Evolutionary conservation across 2,888 invertebrate species (phyloP).

Genomic region (Eumacrocentrus americanus): DNA sequence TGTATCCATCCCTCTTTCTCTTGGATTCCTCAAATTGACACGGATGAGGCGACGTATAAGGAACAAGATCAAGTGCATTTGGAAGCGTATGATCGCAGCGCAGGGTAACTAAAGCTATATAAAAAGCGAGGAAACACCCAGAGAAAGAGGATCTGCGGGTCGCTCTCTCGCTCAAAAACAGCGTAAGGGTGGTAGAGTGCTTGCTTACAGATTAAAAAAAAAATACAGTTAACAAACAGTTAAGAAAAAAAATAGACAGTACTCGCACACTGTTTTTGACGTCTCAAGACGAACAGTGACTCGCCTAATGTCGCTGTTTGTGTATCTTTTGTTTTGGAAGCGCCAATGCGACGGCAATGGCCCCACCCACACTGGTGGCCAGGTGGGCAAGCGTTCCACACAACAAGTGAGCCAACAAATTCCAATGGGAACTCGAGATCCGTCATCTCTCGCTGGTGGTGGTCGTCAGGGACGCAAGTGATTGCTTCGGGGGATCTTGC

Average conservation of each 20-base stretch:
- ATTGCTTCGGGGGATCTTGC: too few species aligned
- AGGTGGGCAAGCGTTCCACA: slow-evolving; percentile 53
- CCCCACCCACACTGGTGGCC: slow-evolving; percentile 48
- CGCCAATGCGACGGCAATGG: slow-evolving; percentile 54
- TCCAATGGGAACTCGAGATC: slow-evolving; percentile 30
- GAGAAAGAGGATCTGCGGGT: not conserved
- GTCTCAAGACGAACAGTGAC: slow-evolving; percentile 28
- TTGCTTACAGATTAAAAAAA: slow-evolving; percentile 7
- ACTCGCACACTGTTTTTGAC: not conserved
- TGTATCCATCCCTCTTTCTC: slow-evolving; percentile 26
- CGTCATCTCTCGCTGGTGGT: slow-evolving; percentile 27
- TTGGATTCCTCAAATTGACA: not conserved
- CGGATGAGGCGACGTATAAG: not conserved
- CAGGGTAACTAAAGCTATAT: not conserved
- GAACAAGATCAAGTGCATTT: not conserved
- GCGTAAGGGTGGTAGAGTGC: not conserved
- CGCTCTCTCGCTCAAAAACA: not conserved
- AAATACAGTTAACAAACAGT: not conserved
- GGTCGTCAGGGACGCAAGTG: slow-evolving; percentile 35
- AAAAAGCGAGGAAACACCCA: not conserved
- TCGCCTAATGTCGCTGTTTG: slow-evolving; percentile 54
- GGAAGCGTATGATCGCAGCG: not conserved
- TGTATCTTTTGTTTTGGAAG: slow-evolving; percentile 58
- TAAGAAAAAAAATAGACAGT: not conserved
- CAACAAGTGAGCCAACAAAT: slow-evolving; percentile 46